These are phyloP conservation scores for Pipra filicauda DNA, from an alignment of 2,113 vertebrate species.

Conservation along the genomic window DNA sequence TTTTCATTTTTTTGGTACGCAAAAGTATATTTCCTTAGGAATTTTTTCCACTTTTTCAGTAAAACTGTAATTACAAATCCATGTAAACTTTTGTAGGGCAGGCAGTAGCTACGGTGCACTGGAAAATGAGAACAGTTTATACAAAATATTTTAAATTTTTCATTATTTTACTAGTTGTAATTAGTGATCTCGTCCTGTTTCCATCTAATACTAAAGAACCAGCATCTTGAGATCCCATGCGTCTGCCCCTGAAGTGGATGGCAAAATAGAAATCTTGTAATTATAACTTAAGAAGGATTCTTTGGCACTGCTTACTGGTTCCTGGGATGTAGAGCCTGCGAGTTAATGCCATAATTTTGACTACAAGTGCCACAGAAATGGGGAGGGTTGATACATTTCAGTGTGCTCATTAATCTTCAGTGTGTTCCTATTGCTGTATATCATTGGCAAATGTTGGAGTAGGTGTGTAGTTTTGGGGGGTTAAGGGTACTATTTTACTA, in stretches of 20 bases:
- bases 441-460: background rate
- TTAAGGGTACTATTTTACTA: background rate
- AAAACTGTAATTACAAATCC: background rate
- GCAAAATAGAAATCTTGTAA: constrained; percentile 46
- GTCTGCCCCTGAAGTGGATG: constrained; percentile 13
- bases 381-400: background rate
- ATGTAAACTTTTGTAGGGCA: background rate
- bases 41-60: background rate
- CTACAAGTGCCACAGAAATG: background rate
- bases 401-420: background rate
- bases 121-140: background rate
- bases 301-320: constrained; percentile 1
- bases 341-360: constrained; percentile 19
- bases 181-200: background rate
- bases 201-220: background rate
- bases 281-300: constrained; percentile 23
- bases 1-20: background rate
- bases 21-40: background rate
- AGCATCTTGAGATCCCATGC: background rate
- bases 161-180: constrained; percentile 27
- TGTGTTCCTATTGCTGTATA: background rate
- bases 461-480: background rate
- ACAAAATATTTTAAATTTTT: background rate
- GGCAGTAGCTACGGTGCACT: background rate
- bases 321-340: background rate